Evolutionary conservation across 92 coral and sea anemone genomes (phyloP).

Genomic region (Porites lobata): DNA sequence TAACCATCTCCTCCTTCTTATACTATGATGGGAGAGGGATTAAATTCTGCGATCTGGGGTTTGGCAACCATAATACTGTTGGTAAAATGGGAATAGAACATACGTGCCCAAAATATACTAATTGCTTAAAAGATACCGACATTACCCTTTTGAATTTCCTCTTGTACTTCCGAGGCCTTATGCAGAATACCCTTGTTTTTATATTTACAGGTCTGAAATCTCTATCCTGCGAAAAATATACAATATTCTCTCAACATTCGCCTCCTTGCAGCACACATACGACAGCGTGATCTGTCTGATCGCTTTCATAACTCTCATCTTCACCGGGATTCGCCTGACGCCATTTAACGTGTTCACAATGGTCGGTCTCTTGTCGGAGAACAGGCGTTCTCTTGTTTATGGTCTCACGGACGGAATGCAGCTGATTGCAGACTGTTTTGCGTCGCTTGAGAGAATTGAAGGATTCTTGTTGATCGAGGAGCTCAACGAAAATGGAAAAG

Average conservation of each 20-base stretch:
- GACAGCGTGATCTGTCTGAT: slow-evolving; percentile 94
- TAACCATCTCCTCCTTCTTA: too few species aligned
- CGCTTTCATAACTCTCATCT: slow-evolving; percentile 87
- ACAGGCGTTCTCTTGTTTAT: slow-evolving; percentile 90
- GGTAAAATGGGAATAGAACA: too few species aligned
- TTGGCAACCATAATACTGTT: too few species aligned
- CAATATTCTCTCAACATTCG: slow-evolving; percentile 89
- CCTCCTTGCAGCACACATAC: slow-evolving; percentile 90
- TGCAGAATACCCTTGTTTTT: neutral
- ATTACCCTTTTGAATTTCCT: too few species aligned
- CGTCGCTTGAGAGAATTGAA: slow-evolving; percentile 90
- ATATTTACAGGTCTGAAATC: slow-evolving; percentile 68
- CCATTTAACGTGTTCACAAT: slow-evolving; percentile 92
- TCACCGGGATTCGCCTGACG: slow-evolving; percentile 90
- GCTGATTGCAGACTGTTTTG: slow-evolving; percentile 93
- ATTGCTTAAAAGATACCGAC: too few species aligned
- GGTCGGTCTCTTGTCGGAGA: slow-evolving; percentile 92
- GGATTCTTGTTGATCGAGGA: slow-evolving; percentile 86
- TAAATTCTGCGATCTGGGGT: too few species aligned
- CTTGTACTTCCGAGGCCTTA: too few species aligned
- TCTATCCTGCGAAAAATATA: slow-evolving; percentile 82
- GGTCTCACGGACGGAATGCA: slow-evolving; percentile 96
- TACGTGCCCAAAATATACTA: too few species aligned
- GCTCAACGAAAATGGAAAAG: slow-evolving; percentile 51
- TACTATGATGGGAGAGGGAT: too few species aligned